Conservation (phyloP, 92 coral and sea anemone species). For the Hydrozoanthus gracilis region DNA sequence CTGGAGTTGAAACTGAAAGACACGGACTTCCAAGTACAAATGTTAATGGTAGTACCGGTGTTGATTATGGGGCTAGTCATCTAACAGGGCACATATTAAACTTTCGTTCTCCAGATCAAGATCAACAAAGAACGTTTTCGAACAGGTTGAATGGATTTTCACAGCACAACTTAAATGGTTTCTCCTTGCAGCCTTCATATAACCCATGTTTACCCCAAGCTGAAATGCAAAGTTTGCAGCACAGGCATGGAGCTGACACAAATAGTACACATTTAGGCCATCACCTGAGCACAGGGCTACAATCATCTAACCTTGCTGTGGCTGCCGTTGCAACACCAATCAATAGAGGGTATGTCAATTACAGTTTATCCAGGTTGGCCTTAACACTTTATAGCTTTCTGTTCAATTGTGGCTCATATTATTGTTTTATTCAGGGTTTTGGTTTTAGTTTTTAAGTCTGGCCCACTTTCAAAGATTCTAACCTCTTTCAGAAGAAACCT, state of each 20-base stretch:
- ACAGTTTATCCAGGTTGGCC: no score
- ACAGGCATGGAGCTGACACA: not conserved
- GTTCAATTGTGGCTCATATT: no score
- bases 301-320: not conserved
- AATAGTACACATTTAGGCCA: conserved; percentile 5
- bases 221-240: not conserved
- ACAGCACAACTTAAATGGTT: conserved; percentile 15
- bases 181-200: not conserved
- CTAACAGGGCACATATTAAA: conserved; percentile 5
- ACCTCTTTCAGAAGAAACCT: no score
- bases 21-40: not conserved
- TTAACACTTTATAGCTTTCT: not conserved
- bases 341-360: not conserved
- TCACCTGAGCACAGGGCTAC: not conserved
- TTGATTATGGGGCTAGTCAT: not conserved
- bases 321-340: not conserved
- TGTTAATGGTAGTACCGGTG: not conserved
- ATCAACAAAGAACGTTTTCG: conserved; percentile 17
- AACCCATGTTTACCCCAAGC: not conserved
- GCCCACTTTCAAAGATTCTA: no score
- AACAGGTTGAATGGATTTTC: conserved; percentile 32
- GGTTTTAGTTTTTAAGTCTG: no score
- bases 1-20: no score
- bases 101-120: conserved; percentile 24
- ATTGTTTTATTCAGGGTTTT: no score